Base-by-base conservation (phyloP, 2,113 vertebrate species). In the Physeter macrocephalus region DNA sequence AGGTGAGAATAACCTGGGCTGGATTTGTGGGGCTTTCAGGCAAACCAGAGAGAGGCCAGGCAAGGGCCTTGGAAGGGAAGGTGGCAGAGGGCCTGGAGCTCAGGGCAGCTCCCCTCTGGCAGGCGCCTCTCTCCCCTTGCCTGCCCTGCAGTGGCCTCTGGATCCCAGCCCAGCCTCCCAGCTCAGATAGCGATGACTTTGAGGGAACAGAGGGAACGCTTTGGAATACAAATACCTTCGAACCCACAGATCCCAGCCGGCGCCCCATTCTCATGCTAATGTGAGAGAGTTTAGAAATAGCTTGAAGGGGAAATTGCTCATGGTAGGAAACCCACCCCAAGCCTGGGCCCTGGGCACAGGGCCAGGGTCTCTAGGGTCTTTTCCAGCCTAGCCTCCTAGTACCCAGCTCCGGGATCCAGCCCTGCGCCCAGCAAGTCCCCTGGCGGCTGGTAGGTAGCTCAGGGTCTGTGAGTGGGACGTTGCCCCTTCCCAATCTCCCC, bases 191-290 rank as follows among this genome's bases (percentile, higher is more conserved):
- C 96, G 91, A 93, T 57, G 97, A 95, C 97, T 98, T 98, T 96
- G 97, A 97, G 94, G 90, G 96, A 77, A 92, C 69, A 69, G 95
- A 96, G 91, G 23, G 64, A 97, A 95, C 93, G 85, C 97, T 98
- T 97, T 97, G 46, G 98, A 98, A 98, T 98, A 97, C 97, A 98
- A 98, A 98, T 98, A 87, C 82, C 93, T 95, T 74, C 39, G 80
- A 88, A 89, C 87, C 80, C 84, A 61, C 21, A 0, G 49, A 43
- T 95, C 49, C 34, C 87, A 95, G 95, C 41, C 9, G 39, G 95
- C 8, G 31, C 95, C 88, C 97, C 94, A 97, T 98, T 98, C 96
- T 98, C 95, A 98, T 98, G 98, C 97, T 98, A 98, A 98, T 98
- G 82, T 67, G 97, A 67, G 27, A 66, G 52, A 69, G 25, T 80